Base-by-base conservation (phyloP, 2,888 invertebrate genomes). In the Volucella zonaria region DNA sequence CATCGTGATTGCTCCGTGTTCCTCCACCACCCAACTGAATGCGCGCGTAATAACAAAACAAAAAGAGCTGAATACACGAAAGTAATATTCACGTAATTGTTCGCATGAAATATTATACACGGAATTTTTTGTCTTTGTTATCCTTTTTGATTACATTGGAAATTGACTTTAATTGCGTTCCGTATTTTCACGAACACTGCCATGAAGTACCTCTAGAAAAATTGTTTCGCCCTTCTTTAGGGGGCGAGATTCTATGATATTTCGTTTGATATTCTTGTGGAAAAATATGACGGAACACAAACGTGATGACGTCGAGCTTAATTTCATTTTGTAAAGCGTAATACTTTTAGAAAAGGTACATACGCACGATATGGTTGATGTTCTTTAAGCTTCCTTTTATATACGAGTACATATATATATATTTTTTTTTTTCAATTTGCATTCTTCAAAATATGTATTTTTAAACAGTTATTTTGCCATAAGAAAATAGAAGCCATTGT, bases 111-210 rank as follows among this genome's bases (percentile, higher is more conserved):
- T 78, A 70, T 78, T 78, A 62, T 71, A 70, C 31, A 70, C 66
- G 66, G 14, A 59, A 40, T 59, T 70, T 75, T 75, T 75, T 75
- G 49, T 74, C 49, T 70, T 75, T 59, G 64, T 81, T 64, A 62
- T 76, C 70, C 70, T 52, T 71, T 81, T 59, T 76, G 70, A 76
- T 71, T 75, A 70, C 70, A 59, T 58, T 54, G 70, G 42, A 81
- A 81, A 81, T 76, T 75, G 75, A 70, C 68, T 76, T 81, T 81
- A 81, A 81, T 81, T 81, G 70, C 78, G 64, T 78, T 78, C 54
- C 78, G 49, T 42, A 62, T 62, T 75, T 75, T 54, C 45, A 42
- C 62, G 49, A 51, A 62, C 12, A 52, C 14, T 9, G 10, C 3
- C 18, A 43, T 18, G 45, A 43, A 47, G 47, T 47, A 40, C 64